phyloP scores from a whole-genome alignment of 2,888 invertebrate species.

The Athalia rosae region DNA sequence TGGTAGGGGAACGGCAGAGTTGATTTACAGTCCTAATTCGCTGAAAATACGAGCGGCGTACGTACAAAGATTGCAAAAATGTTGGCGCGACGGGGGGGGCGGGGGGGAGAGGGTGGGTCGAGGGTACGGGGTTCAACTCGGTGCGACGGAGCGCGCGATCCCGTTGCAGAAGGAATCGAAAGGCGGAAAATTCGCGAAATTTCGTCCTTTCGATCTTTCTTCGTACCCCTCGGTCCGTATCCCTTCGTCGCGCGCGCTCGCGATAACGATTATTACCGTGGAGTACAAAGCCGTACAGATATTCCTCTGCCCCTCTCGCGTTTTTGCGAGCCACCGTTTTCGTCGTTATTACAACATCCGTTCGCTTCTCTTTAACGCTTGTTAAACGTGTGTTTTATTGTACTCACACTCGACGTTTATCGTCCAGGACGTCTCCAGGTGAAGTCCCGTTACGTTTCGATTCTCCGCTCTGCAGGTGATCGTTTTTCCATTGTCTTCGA shows the following conservation, averaged over 20 bases:
- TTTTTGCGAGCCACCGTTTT: no score
- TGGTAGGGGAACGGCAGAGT: constrained; percentile 46
- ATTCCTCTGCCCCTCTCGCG: no score
- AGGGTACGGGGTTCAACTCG: no score
- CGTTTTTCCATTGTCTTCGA: constrained; percentile 92
- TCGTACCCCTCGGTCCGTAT: no score
- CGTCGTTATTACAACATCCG: not conserved
- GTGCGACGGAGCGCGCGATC: no score
- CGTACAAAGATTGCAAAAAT: constrained; percentile 46
- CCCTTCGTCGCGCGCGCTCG: no score
- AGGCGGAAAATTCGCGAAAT: no score
- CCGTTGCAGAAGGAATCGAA: no score
- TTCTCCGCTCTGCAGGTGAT: constrained; percentile 94
- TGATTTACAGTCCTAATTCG: constrained; percentile 16
- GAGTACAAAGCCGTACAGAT: no score
- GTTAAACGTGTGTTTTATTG: constrained; percentile 3
- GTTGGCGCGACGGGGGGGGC: constrained; percentile 47
- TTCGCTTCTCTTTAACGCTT: constrained; percentile 26
- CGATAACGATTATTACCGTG: no score
- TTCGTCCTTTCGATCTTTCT: no score
- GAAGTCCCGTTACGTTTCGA: constrained; percentile 90
- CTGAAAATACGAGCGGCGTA: constrained; percentile 32
- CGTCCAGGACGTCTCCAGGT: constrained; percentile 89
- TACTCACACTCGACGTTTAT: constrained; percentile 94
- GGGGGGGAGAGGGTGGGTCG: no score